A percentile compares a stretch with the other conserved stretches of the same genome.
Conservation (phyloP, 2,113 vertebrate species). For the Oncorhynchus clarkii region DNA sequence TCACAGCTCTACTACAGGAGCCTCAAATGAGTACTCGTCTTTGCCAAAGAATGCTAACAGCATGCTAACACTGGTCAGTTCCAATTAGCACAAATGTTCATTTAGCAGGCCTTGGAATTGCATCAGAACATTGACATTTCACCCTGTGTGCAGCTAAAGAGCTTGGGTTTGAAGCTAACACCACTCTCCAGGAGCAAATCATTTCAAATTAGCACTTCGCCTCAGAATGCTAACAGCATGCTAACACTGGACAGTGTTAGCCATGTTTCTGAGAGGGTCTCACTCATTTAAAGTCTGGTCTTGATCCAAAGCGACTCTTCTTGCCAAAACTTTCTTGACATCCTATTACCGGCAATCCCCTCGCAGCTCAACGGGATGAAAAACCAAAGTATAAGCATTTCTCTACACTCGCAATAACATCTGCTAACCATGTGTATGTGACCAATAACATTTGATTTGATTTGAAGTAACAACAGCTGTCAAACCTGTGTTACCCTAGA, state of each 20-base stretch:
- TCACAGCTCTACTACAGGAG: constrained; percentile 9
- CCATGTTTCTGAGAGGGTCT: constrained; percentile 49
- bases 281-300: constrained; percentile 53
- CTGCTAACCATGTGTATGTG: too few relatives aligned
- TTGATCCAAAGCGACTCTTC: constrained; percentile 32
- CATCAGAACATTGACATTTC: too few relatives aligned
- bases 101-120: neutral
- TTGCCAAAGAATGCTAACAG: constrained; percentile 7
- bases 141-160: too few relatives aligned
- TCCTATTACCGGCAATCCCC: constrained; percentile 54
- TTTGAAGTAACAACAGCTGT: constrained; percentile 70
- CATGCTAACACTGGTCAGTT: constrained; percentile 19
- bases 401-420: too few relatives aligned
- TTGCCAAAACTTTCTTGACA: constrained; percentile 25
- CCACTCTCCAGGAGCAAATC: too few relatives aligned
- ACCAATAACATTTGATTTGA: too few relatives aligned
- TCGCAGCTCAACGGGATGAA: constrained; percentile 35
- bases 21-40: constrained; percentile 16
- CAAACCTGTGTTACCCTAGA: constrained; percentile 75
- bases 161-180: too few relatives aligned
- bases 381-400: neutral
- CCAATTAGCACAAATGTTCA: constrained; percentile 22
- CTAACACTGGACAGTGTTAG: constrained; percentile 40
- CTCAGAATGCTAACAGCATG: constrained; percentile 9
- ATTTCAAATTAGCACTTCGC: too few relatives aligned